A percentile compares a stretch with the other conserved stretches of the same genome.
Conservation (phyloP, 1,140 invertebrate species). For the Lasioglossum albipes region DNA sequence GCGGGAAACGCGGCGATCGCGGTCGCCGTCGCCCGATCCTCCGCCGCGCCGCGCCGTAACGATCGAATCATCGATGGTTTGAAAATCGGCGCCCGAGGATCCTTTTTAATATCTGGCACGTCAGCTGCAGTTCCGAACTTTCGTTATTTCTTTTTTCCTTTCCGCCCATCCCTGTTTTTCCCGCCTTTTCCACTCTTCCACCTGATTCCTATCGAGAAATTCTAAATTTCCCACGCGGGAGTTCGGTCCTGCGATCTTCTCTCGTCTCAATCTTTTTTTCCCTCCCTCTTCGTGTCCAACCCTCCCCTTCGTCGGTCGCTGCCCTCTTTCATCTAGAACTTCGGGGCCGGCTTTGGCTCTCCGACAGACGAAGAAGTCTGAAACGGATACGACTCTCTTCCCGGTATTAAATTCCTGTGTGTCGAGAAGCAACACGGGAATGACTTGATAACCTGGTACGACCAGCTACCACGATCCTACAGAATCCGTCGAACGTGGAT, state of each 20-base stretch:
- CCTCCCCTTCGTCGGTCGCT: not conserved
- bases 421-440: slow-evolving; percentile 1
- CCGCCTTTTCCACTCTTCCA: not conserved
- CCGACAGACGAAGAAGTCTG: not conserved
- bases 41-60: not conserved
- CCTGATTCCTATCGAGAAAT: slow-evolving; percentile 28
- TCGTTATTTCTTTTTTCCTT: slow-evolving; percentile 9
- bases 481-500: not conserved
- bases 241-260: slow-evolving; percentile 44
- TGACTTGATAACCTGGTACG: not conserved
- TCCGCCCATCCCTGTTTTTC: not conserved
- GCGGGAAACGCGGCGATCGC: not conserved
- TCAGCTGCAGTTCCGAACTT: slow-evolving; percentile 53
- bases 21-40: not conserved
- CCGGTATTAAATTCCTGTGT: slow-evolving; percentile 49
- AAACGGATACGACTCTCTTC: slow-evolving; percentile 4
- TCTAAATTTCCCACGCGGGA: slow-evolving; percentile 44
- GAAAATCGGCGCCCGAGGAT: slow-evolving; percentile 38
- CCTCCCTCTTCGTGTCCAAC: not conserved
- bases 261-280: not conserved
- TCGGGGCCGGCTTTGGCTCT: not conserved
- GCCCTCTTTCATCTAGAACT: not conserved
- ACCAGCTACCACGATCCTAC: too few species aligned
- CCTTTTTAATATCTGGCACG: slow-evolving; percentile 63
- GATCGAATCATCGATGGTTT: slow-evolving; percentile 35